Conservation (phyloP, 2,888 invertebrate species). For the Corbicula japonica region DNA sequence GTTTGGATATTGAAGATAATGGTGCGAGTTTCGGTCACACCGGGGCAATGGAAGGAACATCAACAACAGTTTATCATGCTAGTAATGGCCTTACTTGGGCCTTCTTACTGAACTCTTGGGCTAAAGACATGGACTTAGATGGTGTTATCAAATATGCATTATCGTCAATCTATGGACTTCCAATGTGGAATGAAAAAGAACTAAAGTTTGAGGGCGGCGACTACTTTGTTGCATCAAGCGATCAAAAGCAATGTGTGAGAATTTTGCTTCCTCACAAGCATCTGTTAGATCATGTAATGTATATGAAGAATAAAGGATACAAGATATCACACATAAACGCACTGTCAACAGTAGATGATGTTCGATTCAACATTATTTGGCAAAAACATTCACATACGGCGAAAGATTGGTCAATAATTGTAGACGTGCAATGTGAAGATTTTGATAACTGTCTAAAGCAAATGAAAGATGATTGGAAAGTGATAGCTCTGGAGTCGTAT, state of each 20-base stretch:
- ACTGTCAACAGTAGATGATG: slow-evolving; percentile 43
- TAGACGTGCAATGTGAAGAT: slow-evolving; percentile 47
- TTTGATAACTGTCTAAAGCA: slow-evolving; percentile 34
- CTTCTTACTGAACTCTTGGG: slow-evolving; percentile 81
- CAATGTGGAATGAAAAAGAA: slow-evolving; percentile 48
- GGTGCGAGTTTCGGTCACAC: slow-evolving; percentile 83
- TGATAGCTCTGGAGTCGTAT: slow-evolving; percentile 56
- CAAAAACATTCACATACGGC: slow-evolving; percentile 26
- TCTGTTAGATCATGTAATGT: slow-evolving; percentile 36
- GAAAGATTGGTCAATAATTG: slow-evolving; percentile 31
- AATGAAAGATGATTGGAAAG: slow-evolving; percentile 20
- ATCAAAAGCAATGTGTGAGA: slow-evolving; percentile 66
- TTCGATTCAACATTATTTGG: slow-evolving; percentile 78
- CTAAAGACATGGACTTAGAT: slow-evolving; percentile 80
- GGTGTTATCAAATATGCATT: slow-evolving; percentile 80
- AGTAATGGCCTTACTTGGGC: slow-evolving; percentile 82
- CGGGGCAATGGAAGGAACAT: slow-evolving; percentile 84
- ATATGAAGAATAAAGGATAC: slow-evolving; percentile 60
- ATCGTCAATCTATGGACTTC: slow-evolving; percentile 58
- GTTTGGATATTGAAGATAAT: slow-evolving; percentile 80
- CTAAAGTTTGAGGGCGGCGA: slow-evolving; percentile 8
- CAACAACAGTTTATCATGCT: slow-evolving; percentile 76
- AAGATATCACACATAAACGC: slow-evolving; percentile 61
- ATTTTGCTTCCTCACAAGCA: slow-evolving; percentile 57
- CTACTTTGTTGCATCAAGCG: slow-evolving; percentile 55